Percentiles rank a stretch among this genome's conserved stretches.
phyloP scores from a whole-genome alignment of 2,888 invertebrate species.

The Muschampia staudingeri region DNA sequence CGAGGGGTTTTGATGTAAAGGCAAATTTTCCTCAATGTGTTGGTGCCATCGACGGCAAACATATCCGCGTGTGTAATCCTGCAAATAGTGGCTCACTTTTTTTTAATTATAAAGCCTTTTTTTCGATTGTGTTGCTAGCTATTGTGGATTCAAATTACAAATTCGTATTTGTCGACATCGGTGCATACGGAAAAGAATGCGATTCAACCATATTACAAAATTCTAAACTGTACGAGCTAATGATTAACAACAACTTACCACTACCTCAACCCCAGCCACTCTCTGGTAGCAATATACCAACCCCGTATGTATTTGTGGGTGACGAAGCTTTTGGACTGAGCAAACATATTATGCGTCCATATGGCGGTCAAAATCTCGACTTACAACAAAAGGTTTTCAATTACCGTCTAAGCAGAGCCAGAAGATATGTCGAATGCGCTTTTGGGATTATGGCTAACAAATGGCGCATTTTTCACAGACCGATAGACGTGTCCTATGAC shows the following conservation, averaged over 20 bases:
- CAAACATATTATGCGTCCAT: slow-evolving; percentile 65
- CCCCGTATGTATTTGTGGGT: slow-evolving; percentile 54
- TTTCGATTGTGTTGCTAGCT: neutral
- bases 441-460: slow-evolving; percentile 64
- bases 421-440: slow-evolving; percentile 60
- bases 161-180: neutral
- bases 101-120: neutral
- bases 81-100: no score
- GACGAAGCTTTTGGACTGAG: slow-evolving; percentile 65
- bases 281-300: neutral
- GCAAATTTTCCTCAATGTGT: slow-evolving; percentile 6
- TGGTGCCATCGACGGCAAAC: no score
- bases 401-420: slow-evolving; percentile 56
- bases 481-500: slow-evolving; percentile 41
- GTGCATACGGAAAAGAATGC: no score
- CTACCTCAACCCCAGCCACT: neutral
- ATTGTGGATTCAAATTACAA: slow-evolving; percentile 12
- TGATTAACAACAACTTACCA: neutral
- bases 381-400: slow-evolving; percentile 63
- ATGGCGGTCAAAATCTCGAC: slow-evolving; percentile 53
- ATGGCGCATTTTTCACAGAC: slow-evolving; percentile 66
- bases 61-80: no score
- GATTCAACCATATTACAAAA: slow-evolving; percentile 11
- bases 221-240: slow-evolving; percentile 8
- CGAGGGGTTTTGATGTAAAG: neutral